Base-by-base conservation (phyloP, 2,797 vertebrate species). In the Lepus townsendii region DNA sequence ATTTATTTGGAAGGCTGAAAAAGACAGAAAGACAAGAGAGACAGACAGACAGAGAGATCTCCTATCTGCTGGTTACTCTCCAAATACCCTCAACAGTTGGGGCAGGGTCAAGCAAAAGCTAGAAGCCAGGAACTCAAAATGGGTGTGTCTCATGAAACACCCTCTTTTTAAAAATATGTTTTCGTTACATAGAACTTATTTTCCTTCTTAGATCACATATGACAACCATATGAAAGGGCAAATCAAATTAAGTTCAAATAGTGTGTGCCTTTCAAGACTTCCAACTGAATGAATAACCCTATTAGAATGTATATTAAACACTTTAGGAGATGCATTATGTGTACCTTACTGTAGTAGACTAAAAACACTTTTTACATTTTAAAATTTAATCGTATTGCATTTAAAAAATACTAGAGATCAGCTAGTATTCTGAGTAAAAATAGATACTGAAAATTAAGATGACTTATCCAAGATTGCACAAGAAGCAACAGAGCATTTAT, bases 401-500 rank as follows among this genome's bases (percentile, higher is more conserved):
- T 73, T 68, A 88, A 13, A 90, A n/a, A 52, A 62, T 60, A 3
- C 73, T 78, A 87, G 20, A 47, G 62, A 52, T 79, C 26, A 93
- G 19, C 35, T 66, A 78, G 42, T 14, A 38, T 27, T 38, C 30
- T 27, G 19, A 78, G 11, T 66, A 66, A 95, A 88, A 72, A 13
- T 65, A 72, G 27, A 93, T 52, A 24, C 14, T 66, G 26, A 78
- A 91, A 88, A 68, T 52, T 78, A 52, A 90, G 90, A 86, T 72
- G 26, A 60, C 32, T 87, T 87, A 50, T 20, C 32, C n/a, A 38
- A 65, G 26, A 73, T 22, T 50, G 27, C 7, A 47, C 10, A 42
- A 1, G 32, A 82, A 57, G 32, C 57, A 82, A 42, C 17, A 54
- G 32, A 62, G 16, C 7, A 24, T 32, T 7, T 52, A 30, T 10